These are phyloP conservation scores for Urophycis tenuis DNA, from an alignment of 2,797 vertebrate species.

Conservation along the genomic window DNA sequence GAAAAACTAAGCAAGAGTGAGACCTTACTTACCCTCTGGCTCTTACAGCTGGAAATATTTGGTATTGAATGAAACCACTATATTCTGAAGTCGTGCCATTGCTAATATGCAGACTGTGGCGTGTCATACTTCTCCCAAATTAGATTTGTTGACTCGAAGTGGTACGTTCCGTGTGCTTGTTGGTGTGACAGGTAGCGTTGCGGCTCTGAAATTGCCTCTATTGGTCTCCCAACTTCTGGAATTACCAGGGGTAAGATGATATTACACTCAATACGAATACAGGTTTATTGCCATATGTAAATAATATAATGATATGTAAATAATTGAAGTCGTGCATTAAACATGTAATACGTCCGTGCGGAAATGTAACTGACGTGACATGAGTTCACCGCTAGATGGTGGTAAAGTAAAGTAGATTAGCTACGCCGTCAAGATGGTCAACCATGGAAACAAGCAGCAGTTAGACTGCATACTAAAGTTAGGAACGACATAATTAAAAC, in stretches of 20 bases:
- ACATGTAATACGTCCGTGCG: too few relatives aligned
- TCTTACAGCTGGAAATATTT: neutral
- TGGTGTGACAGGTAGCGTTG: constrained; percentile 90
- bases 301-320: neutral
- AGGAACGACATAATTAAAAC: too few relatives aligned
- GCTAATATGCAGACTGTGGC: constrained; percentile 51
- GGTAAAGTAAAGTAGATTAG: too few relatives aligned
- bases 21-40: neutral
- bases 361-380: too few relatives aligned
- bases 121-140: neutral
- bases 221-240: constrained; percentile 76
- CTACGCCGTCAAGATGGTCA: too few relatives aligned
- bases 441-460: too few relatives aligned
- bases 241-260: constrained; percentile 74
- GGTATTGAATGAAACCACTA: neutral
- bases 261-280: neutral
- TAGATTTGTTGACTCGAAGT: constrained; percentile 35
- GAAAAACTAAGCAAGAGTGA: neutral
- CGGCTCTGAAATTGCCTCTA: constrained; percentile 84
- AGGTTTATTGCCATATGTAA: neutral
- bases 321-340: too few relatives aligned
- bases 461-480: too few relatives aligned
- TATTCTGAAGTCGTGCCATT: neutral
- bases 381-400: too few relatives aligned
- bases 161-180: constrained; percentile 69